A percentile compares a stretch with the other conserved stretches of the same genome.
Conservation (phyloP, 1,140 invertebrate genomes). For the Antheraea pernyi region DNA sequence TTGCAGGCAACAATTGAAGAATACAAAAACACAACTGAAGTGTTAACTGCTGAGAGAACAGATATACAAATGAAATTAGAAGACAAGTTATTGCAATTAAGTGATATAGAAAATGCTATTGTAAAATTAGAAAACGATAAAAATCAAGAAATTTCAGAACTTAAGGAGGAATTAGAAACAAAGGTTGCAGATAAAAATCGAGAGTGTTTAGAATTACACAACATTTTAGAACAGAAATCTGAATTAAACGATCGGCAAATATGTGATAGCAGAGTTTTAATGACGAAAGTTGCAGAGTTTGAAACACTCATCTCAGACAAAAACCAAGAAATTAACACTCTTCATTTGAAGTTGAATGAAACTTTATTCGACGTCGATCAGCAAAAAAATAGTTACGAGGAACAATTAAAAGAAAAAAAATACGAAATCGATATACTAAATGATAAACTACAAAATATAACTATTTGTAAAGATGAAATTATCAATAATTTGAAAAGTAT, state of each 20-base stretch:
- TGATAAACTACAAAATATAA: constrained; percentile 42
- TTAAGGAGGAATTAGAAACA: constrained; percentile 27
- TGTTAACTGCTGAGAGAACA: constrained; percentile 19
- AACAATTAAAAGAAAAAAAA: constrained; percentile 32
- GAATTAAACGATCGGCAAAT: constrained; percentile 24
- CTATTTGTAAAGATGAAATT: constrained; percentile 43
- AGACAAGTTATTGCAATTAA: constrained; percentile 27
- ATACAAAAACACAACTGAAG: constrained; percentile 19
- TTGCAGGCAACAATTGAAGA: constrained; percentile 25
- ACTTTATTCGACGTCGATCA: constrained; percentile 26
- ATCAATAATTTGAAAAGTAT: constrained; percentile 43
- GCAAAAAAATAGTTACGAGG: constrained; percentile 36
- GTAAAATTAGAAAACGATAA: constrained; percentile 14
- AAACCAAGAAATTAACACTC: constrained; percentile 34
- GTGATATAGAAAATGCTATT: constrained; percentile 24
- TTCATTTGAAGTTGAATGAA: constrained; percentile 39
- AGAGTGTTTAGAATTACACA: constrained; percentile 28
- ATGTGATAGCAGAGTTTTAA: constrained; percentile 28
- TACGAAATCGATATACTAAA: constrained; percentile 36
- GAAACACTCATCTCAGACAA: constrained; percentile 28
- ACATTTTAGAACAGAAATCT: constrained; percentile 24
- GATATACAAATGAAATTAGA: constrained; percentile 18
- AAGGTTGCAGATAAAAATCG: constrained; percentile 30
- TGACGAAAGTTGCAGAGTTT: constrained; percentile 38
- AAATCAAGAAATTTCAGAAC: constrained; percentile 28